Conservation (phyloP, 2,113 vertebrate genomes). For the Scortum barcoo region DNA sequence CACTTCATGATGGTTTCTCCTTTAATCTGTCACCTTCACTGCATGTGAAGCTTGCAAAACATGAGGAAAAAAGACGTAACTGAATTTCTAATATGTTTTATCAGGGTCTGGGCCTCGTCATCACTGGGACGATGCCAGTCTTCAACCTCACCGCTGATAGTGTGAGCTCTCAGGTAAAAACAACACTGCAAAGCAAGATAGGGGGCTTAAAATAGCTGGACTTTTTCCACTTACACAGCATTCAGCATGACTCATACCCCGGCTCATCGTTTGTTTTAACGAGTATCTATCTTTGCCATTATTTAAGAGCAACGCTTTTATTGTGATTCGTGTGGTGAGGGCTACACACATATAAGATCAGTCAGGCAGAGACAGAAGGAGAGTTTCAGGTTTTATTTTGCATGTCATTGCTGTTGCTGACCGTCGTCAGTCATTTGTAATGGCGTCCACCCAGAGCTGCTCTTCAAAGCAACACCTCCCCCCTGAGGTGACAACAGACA, state of each 20-base stretch:
- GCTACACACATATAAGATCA: not conserved
- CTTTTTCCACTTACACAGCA: not conserved
- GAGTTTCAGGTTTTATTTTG: constrained; percentile 57
- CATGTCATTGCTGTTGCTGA: constrained; percentile 7
- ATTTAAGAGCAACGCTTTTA: constrained; percentile 8
- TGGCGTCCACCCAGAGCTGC: constrained; percentile 16
- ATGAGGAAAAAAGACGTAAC: too few species aligned
- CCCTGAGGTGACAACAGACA: constrained; percentile 70
- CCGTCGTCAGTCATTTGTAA: constrained; percentile 56
- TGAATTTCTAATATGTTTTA: not conserved
- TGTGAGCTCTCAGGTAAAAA: constrained; percentile 87
- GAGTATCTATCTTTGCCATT: constrained; percentile 6
- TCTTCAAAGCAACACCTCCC: constrained; percentile 74
- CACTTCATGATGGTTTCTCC: too few species aligned
- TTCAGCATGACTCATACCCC: not conserved
- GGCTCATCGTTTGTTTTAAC: not conserved
- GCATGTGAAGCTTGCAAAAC: not conserved
- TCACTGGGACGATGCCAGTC: constrained; percentile 96
- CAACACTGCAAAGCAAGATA: constrained; percentile 1
- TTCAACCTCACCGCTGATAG: constrained; percentile 94
- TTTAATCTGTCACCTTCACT: too few species aligned
- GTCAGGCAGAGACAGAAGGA: not conserved
- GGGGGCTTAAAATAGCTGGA: not conserved
- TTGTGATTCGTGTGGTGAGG: not conserved
- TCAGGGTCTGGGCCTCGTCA: constrained; percentile 95